Percentiles rank a stretch among this genome's conserved stretches.
Conservation (phyloP, 2,888 invertebrate genomes). For the Geophilus truncorum region DNA sequence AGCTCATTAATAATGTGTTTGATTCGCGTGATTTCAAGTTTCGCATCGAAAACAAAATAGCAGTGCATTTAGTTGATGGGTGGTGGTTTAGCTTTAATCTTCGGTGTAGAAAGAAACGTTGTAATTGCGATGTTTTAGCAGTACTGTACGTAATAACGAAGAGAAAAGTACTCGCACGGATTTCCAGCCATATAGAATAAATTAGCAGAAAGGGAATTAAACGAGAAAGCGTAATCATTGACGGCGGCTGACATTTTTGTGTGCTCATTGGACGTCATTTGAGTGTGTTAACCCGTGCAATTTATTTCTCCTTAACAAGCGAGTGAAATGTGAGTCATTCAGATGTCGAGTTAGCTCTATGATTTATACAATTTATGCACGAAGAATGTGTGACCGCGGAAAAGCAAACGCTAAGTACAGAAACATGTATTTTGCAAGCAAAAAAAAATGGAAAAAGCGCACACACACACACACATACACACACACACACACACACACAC, state of each 20-base stretch:
- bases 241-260: conserved; percentile 4
- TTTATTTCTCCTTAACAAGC: conserved; percentile 13
- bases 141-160: background rate
- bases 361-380: conserved; percentile 22
- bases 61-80: too few relatives aligned
- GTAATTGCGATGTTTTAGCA: background rate
- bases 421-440: background rate
- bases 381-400: background rate
- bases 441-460: too few relatives aligned
- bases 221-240: background rate
- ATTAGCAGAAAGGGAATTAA: conserved; percentile 6
- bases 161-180: background rate
- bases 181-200: background rate
- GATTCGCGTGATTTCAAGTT: too few relatives aligned
- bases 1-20: too few relatives aligned
- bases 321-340: conserved; percentile 2
- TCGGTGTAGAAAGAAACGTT: background rate
- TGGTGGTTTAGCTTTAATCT: too few relatives aligned
- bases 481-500: background rate
- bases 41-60: too few relatives aligned
- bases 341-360: conserved; percentile 1
- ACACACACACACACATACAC: background rate
- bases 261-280: conserved; percentile 5
- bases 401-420: background rate
- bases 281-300: conserved; percentile 25